Conservation (phyloP, 2,888 invertebrate species). For the Xanthia icteritia region DNA sequence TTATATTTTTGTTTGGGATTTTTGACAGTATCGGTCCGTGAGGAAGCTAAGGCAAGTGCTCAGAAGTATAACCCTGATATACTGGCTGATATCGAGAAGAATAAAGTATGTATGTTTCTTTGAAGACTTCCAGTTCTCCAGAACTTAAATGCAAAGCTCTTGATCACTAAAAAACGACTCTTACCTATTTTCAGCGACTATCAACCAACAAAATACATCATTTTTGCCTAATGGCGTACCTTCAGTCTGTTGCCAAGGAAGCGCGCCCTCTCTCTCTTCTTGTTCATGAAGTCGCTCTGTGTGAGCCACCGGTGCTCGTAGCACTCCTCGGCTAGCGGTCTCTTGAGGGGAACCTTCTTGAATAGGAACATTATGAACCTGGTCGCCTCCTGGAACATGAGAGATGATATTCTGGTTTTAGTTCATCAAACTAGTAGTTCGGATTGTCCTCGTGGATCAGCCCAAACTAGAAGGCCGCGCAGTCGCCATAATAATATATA, state of each 20-base stretch:
- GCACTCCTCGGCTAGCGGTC: constrained; percentile 98
- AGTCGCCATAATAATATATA: too few species aligned
- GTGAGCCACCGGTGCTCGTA: constrained; percentile 99
- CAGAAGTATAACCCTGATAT: background rate
- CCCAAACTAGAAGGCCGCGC: background rate
- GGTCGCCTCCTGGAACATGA: constrained; percentile 82
- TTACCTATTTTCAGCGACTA: background rate
- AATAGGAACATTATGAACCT: constrained; percentile 98
- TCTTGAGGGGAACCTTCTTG: constrained; percentile 98
- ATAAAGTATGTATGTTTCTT: background rate
- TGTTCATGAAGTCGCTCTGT: constrained; percentile 97
- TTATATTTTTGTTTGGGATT: background rate
- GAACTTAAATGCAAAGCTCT: background rate
- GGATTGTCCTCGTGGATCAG: background rate
- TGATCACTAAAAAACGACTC: background rate
- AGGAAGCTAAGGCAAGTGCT: background rate
- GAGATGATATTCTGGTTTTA: background rate
- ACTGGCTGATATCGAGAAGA: background rate
- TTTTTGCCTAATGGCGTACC: constrained; percentile 83
- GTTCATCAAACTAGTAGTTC: too few species aligned
- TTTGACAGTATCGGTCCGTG: background rate
- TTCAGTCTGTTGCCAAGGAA: constrained; percentile 96
- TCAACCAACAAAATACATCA: too few species aligned
- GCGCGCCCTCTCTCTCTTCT: constrained; percentile 96
- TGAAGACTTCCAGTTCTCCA: background rate